Percentiles rank a stretch among this genome's conserved stretches.
These are phyloP conservation scores for Antedon mediterranea DNA, from an alignment of 53 echinoderm and acorn worm genomes.

Conservation along the genomic window DNA sequence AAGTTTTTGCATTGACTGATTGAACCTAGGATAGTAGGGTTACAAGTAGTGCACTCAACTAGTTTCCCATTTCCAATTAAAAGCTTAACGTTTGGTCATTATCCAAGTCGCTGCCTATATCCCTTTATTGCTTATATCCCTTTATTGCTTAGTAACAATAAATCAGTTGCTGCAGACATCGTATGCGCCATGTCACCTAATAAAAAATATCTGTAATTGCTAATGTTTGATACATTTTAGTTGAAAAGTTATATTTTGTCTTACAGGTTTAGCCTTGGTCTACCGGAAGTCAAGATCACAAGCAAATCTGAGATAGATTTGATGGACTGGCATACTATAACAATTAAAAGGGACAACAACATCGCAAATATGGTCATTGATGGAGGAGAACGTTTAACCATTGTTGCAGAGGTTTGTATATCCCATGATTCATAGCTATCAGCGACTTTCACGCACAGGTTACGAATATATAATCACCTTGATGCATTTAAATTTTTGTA, in stretches of 20 bases:
- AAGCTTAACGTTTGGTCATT: too few species aligned
- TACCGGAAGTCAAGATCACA: constrained; percentile 44
- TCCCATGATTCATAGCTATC: background rate
- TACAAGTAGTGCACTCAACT: too few species aligned
- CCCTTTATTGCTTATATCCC: too few species aligned
- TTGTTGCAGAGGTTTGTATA: background rate
- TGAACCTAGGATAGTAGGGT: too few species aligned
- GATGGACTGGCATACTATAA: constrained; percentile 67
- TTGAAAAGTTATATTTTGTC: background rate
- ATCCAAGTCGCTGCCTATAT: too few species aligned
- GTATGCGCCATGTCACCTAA: too few species aligned
- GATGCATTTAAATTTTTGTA: background rate
- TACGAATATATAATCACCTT: background rate
- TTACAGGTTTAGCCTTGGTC: constrained; percentile 56
- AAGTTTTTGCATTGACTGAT: too few species aligned
- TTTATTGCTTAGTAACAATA: too few species aligned
- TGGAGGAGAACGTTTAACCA: background rate
- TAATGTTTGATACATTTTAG: too few species aligned
- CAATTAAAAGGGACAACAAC: constrained; percentile 37
- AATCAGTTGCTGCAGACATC: too few species aligned
- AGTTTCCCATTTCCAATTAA: too few species aligned
- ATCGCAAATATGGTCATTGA: background rate
- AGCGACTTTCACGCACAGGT: background rate
- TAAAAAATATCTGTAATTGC: too few species aligned
- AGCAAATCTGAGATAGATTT: constrained; percentile 30